A percentile compares a stretch with the other conserved stretches of the same genome.
Conservation (phyloP, 2,113 vertebrate genomes). For the Nyctereutes procyonoides region DNA sequence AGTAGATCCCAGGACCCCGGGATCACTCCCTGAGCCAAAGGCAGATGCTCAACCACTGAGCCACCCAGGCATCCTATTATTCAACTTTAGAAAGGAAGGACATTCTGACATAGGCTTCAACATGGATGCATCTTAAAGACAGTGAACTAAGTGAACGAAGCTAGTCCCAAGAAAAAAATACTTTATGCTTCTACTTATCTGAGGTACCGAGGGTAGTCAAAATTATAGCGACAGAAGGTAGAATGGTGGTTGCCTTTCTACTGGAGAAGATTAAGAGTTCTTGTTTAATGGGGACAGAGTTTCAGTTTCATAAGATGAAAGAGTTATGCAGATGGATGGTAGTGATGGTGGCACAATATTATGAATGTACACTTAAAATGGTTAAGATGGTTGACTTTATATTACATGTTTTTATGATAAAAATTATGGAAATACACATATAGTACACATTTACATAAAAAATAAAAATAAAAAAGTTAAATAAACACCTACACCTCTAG, state of each 20-base stretch:
- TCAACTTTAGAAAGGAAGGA: not conserved
- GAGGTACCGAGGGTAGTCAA: not conserved
- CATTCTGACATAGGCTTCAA: not conserved
- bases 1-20: not conserved
- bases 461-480: not conserved
- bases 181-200: not conserved
- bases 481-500: not conserved
- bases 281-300: not conserved
- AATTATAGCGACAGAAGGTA: not conserved
- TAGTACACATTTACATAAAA: not conserved
- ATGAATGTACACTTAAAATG: not conserved
- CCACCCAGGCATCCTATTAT: not conserved
- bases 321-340: not conserved
- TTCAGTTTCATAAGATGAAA: not conserved
- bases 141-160: not conserved
- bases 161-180: not conserved
- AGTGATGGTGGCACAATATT: not conserved
- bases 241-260: not conserved
- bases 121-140: not conserved
- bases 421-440: not conserved
- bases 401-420: not conserved
- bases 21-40: not conserved
- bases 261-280: not conserved
- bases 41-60: not conserved
- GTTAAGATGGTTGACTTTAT: not conserved